Evolutionary conservation across 2,113 vertebrate genomes (phyloP).

Genomic region (Phyllostomus hastatus): DNA sequence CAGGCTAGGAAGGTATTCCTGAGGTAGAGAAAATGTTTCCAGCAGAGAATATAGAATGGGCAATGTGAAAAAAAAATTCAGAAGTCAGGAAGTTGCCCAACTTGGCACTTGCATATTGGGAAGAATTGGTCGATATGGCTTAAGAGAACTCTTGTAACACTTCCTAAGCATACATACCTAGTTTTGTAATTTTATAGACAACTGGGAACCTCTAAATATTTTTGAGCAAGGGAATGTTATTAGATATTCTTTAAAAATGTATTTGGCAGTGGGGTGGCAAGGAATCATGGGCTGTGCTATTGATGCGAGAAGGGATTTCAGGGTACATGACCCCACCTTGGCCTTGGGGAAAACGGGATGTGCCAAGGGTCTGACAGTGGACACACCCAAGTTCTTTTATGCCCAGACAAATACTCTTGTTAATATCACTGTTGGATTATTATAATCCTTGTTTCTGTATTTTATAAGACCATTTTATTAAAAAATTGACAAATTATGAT

Average conservation of each 20-base stretch:
- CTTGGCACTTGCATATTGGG: neutral
- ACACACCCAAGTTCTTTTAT: neutral
- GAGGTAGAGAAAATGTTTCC: neutral
- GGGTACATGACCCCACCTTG: neutral
- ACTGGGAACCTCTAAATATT: neutral
- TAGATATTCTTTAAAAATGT: neutral
- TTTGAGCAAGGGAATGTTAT: neutral
- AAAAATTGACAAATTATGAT: slow-evolving; percentile 16
- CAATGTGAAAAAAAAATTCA: neutral
- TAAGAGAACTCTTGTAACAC: neutral
- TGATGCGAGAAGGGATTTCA: neutral
- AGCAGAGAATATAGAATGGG: neutral
- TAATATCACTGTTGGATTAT: neutral
- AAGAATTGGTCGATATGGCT: neutral
- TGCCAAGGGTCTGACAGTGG: no score
- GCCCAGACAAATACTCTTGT: neutral
- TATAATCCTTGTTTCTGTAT: neutral
- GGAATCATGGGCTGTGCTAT: neutral
- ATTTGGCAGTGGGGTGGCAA: neutral
- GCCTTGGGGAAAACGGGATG: neutral
- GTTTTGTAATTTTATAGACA: neutral
- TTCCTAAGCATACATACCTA: neutral
- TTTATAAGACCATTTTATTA: neutral
- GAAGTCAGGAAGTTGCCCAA: neutral
- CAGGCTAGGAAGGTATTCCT: neutral